Conservation (phyloP, 2,113 vertebrate species). For the Indicator indicator region DNA sequence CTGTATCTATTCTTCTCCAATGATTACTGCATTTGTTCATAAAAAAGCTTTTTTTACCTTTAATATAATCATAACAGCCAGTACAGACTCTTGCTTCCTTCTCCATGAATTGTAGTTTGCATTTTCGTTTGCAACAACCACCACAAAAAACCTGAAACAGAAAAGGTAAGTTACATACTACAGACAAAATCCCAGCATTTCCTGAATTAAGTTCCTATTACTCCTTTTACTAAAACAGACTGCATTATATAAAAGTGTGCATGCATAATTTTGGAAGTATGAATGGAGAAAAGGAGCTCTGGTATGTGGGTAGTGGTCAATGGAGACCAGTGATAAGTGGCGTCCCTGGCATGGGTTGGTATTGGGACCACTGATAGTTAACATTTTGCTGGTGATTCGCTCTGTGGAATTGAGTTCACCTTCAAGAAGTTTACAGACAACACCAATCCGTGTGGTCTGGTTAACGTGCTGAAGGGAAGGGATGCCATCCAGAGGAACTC, state of each 20-base stretch:
- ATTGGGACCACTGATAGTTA: too few relatives aligned
- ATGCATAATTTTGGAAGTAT: neutral
- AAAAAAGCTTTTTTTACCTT: constrained; percentile 78
- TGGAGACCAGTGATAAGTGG: too few relatives aligned
- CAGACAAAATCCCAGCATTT: neutral
- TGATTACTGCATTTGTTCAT: neutral
- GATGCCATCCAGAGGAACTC: too few relatives aligned
- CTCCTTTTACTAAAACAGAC: neutral
- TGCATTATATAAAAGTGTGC: neutral
- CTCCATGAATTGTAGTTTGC: constrained; percentile 91
- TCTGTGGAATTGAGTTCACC: too few relatives aligned
- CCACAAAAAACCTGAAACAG: constrained; percentile 90
- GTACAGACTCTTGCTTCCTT: constrained; percentile 96
- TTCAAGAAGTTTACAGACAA: too few relatives aligned
- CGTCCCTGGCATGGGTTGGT: too few relatives aligned
- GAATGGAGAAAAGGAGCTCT: neutral
- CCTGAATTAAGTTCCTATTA: neutral
- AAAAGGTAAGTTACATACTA: constrained; percentile 9
- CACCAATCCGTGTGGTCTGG: too few relatives aligned
- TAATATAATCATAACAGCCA: constrained; percentile 87
- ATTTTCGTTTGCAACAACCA: constrained; percentile 91
- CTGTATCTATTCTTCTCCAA: neutral
- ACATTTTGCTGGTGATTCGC: too few relatives aligned
- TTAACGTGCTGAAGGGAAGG: too few relatives aligned
- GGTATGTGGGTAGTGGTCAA: neutral